Conservation (phyloP, 2,888 invertebrate genomes). For the Tetheella fluctuosa region DNA sequence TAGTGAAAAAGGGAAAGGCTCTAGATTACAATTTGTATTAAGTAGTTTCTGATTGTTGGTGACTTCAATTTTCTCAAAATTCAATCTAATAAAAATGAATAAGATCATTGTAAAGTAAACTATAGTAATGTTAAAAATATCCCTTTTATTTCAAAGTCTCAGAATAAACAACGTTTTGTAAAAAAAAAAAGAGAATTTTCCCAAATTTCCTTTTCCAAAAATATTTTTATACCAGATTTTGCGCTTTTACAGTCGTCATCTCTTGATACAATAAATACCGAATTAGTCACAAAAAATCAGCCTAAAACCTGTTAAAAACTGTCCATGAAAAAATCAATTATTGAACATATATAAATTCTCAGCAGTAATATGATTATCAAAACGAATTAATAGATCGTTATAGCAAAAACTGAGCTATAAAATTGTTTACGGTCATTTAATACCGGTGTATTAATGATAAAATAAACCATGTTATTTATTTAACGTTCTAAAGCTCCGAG, state of each 20-base stretch:
- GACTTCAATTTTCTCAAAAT: too few relatives aligned
- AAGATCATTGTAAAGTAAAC: too few relatives aligned
- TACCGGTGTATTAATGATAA: background rate
- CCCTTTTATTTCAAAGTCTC: too few relatives aligned
- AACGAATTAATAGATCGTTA: conserved; percentile 3
- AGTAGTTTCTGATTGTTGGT: too few relatives aligned
- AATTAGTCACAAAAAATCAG: background rate
- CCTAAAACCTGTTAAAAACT: background rate
- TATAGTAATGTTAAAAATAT: too few relatives aligned
- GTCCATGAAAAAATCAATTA: background rate
- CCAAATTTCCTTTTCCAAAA: too few relatives aligned
- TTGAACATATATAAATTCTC: background rate
- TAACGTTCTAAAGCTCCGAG: background rate
- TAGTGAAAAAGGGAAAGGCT: too few relatives aligned
- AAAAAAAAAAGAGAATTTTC: too few relatives aligned
- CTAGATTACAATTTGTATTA: too few relatives aligned
- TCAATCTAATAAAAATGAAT: too few relatives aligned
- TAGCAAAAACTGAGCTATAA: background rate
- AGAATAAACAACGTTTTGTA: too few relatives aligned
- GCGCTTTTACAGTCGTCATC: background rate
- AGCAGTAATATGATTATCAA: conserved; percentile 3
- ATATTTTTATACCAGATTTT: too few relatives aligned
- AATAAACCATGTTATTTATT: conserved; percentile 5
- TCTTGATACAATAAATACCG: background rate
- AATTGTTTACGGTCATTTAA: conserved; percentile 8